phyloP scores from a whole-genome alignment of 2,888 invertebrate genomes.

The Scaptomyza polygonia region DNA sequence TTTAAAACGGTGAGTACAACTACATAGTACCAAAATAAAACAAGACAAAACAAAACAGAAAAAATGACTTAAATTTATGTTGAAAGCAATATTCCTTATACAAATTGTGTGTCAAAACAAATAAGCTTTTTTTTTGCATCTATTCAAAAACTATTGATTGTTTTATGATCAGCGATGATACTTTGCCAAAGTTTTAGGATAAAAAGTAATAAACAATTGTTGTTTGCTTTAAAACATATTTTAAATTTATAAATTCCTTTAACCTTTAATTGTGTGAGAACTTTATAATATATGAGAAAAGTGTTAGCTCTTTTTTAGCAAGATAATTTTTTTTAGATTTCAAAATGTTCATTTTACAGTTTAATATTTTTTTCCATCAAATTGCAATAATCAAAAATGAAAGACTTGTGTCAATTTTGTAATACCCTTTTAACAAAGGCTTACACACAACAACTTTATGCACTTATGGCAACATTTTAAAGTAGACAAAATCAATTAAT shows the following conservation, averaged over 20 bases:
- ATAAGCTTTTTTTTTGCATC: background rate
- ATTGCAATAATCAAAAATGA: background rate
- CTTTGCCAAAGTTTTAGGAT: background rate
- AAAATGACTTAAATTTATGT: background rate
- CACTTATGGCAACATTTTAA: conserved; percentile 13
- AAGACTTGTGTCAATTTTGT: background rate
- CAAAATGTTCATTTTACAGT: too few species aligned
- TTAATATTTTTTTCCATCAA: background rate
- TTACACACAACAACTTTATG: background rate
- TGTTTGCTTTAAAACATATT: background rate
- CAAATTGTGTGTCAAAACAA: background rate
- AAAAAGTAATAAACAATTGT: background rate
- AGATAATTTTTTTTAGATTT: too few species aligned
- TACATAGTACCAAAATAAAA: background rate
- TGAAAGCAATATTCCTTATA: background rate
- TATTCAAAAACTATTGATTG: background rate
- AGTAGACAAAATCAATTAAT: conserved; percentile 32
- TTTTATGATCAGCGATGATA: background rate
- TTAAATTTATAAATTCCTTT: background rate
- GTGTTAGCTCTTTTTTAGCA: too few species aligned
- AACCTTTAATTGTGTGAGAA: background rate
- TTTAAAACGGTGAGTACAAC: conserved; percentile 57
- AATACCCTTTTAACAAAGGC: background rate
- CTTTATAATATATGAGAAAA: too few species aligned
- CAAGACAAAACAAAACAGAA: background rate